phyloP scores from a whole-genome alignment of 2,888 invertebrate genomes.

The Sesamia inferens region DNA sequence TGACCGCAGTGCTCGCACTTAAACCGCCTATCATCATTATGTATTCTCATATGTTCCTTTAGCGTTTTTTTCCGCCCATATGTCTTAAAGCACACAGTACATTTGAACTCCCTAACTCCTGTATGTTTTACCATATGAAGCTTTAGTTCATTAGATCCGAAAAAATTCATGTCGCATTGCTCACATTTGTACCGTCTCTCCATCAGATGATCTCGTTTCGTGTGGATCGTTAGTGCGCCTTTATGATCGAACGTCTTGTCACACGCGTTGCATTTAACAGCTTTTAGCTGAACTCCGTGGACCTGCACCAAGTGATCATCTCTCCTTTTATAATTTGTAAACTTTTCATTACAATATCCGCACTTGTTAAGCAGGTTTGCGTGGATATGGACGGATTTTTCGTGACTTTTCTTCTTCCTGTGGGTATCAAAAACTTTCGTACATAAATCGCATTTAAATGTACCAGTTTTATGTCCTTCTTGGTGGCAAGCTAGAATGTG shows the following conservation, averaged over 20 bases:
- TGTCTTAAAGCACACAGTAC: constrained; percentile 72
- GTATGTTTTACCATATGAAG: constrained; percentile 72
- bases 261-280: constrained; percentile 76
- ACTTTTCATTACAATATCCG: constrained; percentile 77
- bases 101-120: constrained; percentile 69
- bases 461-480: constrained; percentile 75
- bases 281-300: constrained; percentile 72
- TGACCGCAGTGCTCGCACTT: constrained; percentile 68
- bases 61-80: constrained; percentile 71
- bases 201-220: constrained; percentile 77
- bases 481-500: constrained; percentile 75
- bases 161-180: constrained; percentile 76
- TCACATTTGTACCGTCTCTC: constrained; percentile 76
- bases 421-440: constrained; percentile 86
- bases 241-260: constrained; percentile 72
- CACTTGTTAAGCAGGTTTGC: constrained; percentile 74
- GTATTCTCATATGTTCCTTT: constrained; percentile 72
- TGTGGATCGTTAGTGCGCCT: constrained; percentile 73
- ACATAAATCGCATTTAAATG: constrained; percentile 79
- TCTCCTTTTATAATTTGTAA: constrained; percentile 73
- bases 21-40: constrained; percentile 69
- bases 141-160: constrained; percentile 69
- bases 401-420: constrained; percentile 83
- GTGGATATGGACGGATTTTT: constrained; percentile 80
- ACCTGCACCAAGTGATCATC: constrained; percentile 72